Conservation (phyloP, 2,888 invertebrate species). For the Drosophila colorata region DNA sequence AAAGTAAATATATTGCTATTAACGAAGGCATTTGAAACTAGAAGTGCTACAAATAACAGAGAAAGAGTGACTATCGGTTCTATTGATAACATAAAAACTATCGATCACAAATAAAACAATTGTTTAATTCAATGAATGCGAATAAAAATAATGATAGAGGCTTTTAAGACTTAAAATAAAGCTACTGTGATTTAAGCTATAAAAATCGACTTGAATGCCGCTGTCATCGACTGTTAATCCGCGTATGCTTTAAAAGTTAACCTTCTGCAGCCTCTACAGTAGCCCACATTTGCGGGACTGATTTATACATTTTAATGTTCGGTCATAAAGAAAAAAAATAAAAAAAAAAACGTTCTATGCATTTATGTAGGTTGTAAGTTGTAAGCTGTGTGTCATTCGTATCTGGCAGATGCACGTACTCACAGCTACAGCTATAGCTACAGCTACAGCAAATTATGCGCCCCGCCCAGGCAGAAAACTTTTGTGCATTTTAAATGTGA, state of each 20-base stretch:
- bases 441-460: slow-evolving; percentile 51
- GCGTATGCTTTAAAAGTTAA: background rate
- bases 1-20: background rate
- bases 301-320: slow-evolving; percentile 52
- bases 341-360: slow-evolving; percentile 35
- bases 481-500: slow-evolving; percentile 56
- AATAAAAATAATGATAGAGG: background rate
- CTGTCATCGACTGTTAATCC: slow-evolving; percentile 5
- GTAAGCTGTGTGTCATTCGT: slow-evolving; percentile 2
- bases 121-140: background rate
- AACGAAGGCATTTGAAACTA: too few species aligned
- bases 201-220: slow-evolving; percentile 1
- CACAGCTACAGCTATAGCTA: background rate
- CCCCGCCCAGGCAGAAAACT: slow-evolving; percentile 27
- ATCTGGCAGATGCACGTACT: slow-evolving; percentile 17
- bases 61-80: background rate
- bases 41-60: too few species aligned
- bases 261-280: slow-evolving; percentile 1
- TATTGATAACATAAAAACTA: background rate
- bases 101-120: background rate
- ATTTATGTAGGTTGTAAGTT: slow-evolving; percentile 46
- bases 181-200: background rate
- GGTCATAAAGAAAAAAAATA: slow-evolving; percentile 29
- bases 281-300: slow-evolving; percentile 1
- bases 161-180: background rate